phyloP scores from a whole-genome alignment of 2,113 vertebrate species.

The Thunnus thynnus region DNA sequence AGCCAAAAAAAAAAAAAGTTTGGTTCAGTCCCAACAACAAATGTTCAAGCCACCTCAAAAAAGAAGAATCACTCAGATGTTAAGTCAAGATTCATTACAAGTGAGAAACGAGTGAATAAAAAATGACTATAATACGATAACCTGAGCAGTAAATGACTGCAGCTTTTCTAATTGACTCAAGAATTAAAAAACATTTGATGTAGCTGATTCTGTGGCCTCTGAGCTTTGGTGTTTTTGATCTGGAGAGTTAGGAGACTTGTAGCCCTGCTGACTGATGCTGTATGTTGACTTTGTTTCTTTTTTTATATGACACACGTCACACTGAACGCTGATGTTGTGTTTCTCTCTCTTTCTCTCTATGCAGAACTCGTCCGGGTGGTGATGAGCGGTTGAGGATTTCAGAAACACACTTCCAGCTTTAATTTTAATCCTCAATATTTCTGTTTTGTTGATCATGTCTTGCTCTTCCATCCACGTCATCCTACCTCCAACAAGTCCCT shows the following conservation, averaged over 20 bases:
- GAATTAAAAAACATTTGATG: too few relatives aligned
- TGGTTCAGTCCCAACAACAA: not conserved
- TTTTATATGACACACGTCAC: not conserved
- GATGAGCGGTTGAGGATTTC: conserved; percentile 89
- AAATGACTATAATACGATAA: not conserved
- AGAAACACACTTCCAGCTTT: conserved; percentile 44
- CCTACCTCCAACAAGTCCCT: conserved; percentile 38
- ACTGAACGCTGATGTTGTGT: conserved; percentile 1
- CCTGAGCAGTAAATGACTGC: not conserved
- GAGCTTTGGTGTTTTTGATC: too few relatives aligned
- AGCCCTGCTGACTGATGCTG: not conserved
- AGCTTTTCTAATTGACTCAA: not conserved
- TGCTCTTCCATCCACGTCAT: conserved; percentile 35
- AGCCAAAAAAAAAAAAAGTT: not conserved
- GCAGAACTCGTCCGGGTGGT: conserved; percentile 95
- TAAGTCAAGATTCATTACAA: too few relatives aligned
- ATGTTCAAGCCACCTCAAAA: not conserved
- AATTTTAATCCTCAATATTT: conserved; percentile 37
- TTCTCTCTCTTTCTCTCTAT: conserved; percentile 21
- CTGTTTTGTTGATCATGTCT: conserved; percentile 50
- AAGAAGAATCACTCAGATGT: too few relatives aligned
- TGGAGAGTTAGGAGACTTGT: not conserved
- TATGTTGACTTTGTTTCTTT: conserved; percentile 7
- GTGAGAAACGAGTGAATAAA: too few relatives aligned
- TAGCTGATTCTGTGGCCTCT: not conserved